Conservation (phyloP, 2,113 vertebrate genomes). For the Epinephelus cyanopodus region DNA sequence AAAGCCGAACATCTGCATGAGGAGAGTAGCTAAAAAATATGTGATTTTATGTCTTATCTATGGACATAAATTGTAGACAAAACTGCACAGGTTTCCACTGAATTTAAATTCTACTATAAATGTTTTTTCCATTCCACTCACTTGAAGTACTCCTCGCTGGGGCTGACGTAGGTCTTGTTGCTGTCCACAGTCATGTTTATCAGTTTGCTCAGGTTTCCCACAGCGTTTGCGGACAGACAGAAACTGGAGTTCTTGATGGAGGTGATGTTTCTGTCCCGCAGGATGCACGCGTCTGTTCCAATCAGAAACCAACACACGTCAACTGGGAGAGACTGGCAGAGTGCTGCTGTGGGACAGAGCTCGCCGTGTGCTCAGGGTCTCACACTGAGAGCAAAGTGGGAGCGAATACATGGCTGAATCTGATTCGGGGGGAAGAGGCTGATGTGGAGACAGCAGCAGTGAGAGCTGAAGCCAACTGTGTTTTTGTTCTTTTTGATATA, state of each 20-base stretch:
- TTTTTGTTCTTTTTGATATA: not conserved
- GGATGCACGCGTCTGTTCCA: constrained; percentile 91
- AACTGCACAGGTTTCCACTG: not conserved
- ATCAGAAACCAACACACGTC: constrained; percentile 71
- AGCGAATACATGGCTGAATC: constrained; percentile 19
- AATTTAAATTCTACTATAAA: not conserved
- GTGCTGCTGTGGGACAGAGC: constrained; percentile 23
- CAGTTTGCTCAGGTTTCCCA: constrained; percentile 90
- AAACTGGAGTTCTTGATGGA: constrained; percentile 94
- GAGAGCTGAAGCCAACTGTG: not conserved
- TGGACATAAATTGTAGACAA: not conserved
- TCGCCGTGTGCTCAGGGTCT: constrained; percentile 30
- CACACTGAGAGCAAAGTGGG: not conserved
- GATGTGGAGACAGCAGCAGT: not conserved
- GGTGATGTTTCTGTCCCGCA: constrained; percentile 90
- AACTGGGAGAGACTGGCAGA: constrained; percentile 40
- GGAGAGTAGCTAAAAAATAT: not conserved
- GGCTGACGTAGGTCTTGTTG: constrained; percentile 96
- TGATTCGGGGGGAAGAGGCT: constrained; percentile 14
- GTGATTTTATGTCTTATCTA: not conserved
- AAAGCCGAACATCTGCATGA: not conserved
- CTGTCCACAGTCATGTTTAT: constrained; percentile 88
- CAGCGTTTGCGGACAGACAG: constrained; percentile 92
- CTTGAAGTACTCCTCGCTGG: constrained; percentile 99
- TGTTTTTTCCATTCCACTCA: constrained; percentile 79